These are phyloP conservation scores for Xenus cinereus DNA, from an alignment of 2,113 vertebrate genomes.

Conservation along the genomic window DNA sequence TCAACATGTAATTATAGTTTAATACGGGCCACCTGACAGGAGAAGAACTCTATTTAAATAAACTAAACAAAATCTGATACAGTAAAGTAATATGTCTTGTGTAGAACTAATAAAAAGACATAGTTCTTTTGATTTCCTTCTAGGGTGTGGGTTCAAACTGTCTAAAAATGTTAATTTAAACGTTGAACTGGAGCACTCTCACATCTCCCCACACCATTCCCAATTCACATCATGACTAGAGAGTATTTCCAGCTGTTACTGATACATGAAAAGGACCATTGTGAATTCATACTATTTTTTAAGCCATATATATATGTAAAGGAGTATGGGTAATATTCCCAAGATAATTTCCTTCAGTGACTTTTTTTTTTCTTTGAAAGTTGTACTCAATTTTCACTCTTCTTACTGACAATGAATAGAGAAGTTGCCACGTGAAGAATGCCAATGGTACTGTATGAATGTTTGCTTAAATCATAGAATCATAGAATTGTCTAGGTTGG, in stretches of 20 bases:
- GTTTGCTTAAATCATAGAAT: neutral
- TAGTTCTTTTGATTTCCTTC: neutral
- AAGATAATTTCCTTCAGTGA: neutral
- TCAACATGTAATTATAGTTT: neutral
- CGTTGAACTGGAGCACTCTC: neutral
- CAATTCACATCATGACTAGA: neutral
- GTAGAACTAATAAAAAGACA: neutral
- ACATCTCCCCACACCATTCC: neutral
- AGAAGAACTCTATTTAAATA: neutral
- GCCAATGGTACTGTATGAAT: neutral
- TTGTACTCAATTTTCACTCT: neutral
- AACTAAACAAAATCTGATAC: neutral
- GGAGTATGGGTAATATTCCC: neutral
- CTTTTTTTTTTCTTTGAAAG: neutral
- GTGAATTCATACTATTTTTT: neutral
- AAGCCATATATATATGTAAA: neutral
- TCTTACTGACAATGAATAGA: neutral
- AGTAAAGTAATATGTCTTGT: neutral
- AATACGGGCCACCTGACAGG: neutral
- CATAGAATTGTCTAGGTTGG: too few relatives aligned
- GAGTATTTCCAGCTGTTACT: slow-evolving; percentile 29
- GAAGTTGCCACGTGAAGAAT: neutral
- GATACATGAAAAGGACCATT: neutral
- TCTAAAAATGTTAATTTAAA: neutral
- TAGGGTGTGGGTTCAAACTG: neutral